These are phyloP conservation scores for Leptosomus discolor DNA, from an alignment of 2,113 vertebrate species.

Conservation along the genomic window DNA sequence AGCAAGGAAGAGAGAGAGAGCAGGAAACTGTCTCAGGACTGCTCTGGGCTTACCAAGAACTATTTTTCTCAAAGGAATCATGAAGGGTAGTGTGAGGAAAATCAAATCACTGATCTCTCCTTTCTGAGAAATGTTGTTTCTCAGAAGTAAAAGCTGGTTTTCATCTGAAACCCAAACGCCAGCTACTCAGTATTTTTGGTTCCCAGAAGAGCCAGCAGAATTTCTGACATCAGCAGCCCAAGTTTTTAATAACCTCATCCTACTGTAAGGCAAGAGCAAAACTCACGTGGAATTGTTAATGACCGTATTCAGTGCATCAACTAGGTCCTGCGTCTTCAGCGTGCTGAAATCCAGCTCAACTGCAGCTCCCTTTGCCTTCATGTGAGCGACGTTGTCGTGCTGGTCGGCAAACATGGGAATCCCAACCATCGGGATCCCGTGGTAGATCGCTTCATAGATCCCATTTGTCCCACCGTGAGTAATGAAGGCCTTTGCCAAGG, in stretches of 20 bases:
- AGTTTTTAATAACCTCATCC: neutral
- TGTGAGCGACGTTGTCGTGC: slow-evolving; percentile 78
- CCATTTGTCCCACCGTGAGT: slow-evolving; percentile 89
- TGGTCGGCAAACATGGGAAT: slow-evolving; percentile 87
- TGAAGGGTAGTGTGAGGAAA: neutral
- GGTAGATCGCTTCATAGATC: slow-evolving; percentile 89
- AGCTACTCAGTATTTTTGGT: neutral
- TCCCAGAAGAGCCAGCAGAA: neutral
- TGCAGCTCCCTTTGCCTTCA: slow-evolving; percentile 81
- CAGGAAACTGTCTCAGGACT: neutral
- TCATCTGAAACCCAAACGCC: neutral
- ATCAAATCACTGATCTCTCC: neutral
- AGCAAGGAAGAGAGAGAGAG: neutral
- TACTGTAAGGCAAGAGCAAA: neutral
- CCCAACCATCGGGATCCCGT: slow-evolving; percentile 84
- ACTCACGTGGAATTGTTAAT: slow-evolving; percentile 84
- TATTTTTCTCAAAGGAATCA: neutral
- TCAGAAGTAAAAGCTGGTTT: neutral
- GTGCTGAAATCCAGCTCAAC: slow-evolving; percentile 76
- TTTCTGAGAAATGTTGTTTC: neutral
- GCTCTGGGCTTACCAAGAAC: neutral
- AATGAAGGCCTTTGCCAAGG: slow-evolving; percentile 84
- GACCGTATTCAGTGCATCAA: slow-evolving; percentile 76
- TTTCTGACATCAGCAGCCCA: neutral
- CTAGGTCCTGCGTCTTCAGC: slow-evolving; percentile 73